Conservation (phyloP, 64 coral and sea anemone genomes). For the Pocillopora verrucosa region DNA sequence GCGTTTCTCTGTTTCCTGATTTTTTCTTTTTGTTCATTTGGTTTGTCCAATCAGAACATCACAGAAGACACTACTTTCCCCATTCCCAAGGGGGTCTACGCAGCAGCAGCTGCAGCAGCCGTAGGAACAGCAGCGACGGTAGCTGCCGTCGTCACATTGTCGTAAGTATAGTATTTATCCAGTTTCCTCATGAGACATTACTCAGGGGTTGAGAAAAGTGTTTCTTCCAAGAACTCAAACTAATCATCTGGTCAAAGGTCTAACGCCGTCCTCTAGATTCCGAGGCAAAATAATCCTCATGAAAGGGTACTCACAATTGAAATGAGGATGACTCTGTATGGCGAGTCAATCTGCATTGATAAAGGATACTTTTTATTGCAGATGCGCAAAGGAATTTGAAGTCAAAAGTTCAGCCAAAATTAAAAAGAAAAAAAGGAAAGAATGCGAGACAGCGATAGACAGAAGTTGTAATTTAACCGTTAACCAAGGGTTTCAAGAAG, state of each 20-base stretch:
- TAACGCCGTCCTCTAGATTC: too few relatives aligned
- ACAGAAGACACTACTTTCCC: constrained; percentile 17
- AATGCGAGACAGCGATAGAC: neutral
- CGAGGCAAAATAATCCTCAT: too few relatives aligned
- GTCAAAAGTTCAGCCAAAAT: constrained; percentile 14
- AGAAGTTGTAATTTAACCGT: neutral
- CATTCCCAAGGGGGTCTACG: constrained; percentile 16
- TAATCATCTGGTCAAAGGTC: too few relatives aligned
- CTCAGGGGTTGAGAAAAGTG: too few relatives aligned
- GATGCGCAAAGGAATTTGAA: constrained; percentile 23
- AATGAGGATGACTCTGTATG: too few relatives aligned
- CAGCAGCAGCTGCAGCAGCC: neutral
- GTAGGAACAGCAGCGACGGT: constrained; percentile 18
- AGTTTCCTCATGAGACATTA: too few relatives aligned
- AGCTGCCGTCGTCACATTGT: constrained; percentile 24
- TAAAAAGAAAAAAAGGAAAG: neutral
- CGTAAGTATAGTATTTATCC: neutral
- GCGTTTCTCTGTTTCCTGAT: neutral
- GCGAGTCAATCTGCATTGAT: neutral
- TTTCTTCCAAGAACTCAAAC: too few relatives aligned
- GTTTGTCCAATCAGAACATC: neutral
- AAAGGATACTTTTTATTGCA: neutral
- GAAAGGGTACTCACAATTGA: too few relatives aligned
- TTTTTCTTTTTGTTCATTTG: neutral
- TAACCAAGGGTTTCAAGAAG: neutral